phyloP scores from a whole-genome alignment of 2,888 invertebrate species.

The Pachymerium ferrugineum region DNA sequence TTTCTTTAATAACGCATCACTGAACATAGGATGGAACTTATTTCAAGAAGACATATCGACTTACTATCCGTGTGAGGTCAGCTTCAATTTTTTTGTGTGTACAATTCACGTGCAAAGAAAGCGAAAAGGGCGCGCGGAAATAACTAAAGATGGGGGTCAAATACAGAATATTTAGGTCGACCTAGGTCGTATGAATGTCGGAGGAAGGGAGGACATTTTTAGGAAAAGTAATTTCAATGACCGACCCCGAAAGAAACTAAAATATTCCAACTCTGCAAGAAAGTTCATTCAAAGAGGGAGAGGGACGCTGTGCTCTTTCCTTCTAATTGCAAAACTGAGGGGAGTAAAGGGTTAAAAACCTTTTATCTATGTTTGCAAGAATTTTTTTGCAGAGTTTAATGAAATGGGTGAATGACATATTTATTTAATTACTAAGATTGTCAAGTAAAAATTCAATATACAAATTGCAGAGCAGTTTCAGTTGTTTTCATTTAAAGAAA shows the following conservation, averaged over 20 bases:
- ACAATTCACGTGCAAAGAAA: slow-evolving; percentile 16
- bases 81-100: neutral
- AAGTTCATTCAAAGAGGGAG: neutral
- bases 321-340: neutral
- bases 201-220: slow-evolving; percentile 7
- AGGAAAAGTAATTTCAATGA: slow-evolving; percentile 15
- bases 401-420: neutral
- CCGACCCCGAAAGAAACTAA: neutral
- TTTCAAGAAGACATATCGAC: slow-evolving; percentile 19
- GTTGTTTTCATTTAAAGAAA: too few relatives aligned
- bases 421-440: neutral
- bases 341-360: neutral
- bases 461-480: too few relatives aligned
- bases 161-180: slow-evolving; percentile 7
- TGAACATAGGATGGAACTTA: neutral
- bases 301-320: slow-evolving; percentile 1
- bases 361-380: neutral
- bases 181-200: neutral
- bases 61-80: neutral
- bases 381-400: neutral
- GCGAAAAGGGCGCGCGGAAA: neutral
- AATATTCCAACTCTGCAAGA: neutral
- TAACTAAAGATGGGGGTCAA: neutral
- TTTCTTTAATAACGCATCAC: neutral
- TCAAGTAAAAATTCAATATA: too few relatives aligned